Conservation (phyloP, 2,888 invertebrate genomes). For the Alentia gelatinosa region DNA sequence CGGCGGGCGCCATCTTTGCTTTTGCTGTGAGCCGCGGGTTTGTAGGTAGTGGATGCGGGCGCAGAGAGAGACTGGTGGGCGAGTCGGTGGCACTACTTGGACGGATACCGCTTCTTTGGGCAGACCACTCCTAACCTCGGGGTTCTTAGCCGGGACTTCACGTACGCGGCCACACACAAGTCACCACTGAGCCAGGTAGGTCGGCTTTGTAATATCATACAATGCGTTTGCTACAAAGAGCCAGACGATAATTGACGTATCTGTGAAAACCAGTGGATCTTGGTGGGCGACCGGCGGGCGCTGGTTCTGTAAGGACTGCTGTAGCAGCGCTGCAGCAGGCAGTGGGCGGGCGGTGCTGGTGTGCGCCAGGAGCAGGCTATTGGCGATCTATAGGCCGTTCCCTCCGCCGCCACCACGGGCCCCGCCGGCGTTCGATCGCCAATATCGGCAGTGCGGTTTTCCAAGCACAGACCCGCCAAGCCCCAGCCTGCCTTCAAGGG, state of each 20-base stretch:
- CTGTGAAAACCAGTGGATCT: background rate
- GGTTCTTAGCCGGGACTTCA: background rate
- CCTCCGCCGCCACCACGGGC: background rate
- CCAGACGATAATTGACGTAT: too few species aligned
- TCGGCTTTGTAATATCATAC: too few species aligned
- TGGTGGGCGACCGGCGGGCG: background rate
- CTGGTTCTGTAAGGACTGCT: background rate
- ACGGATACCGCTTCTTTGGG: background rate
- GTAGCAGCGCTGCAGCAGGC: background rate
- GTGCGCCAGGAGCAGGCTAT: background rate
- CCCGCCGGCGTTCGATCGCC: background rate
- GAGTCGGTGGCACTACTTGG: background rate
- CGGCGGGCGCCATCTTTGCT: background rate
- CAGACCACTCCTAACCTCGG: background rate
- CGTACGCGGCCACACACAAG: background rate
- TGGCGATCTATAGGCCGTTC: background rate
- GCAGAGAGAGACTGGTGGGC: background rate
- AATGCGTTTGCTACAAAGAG: too few species aligned
- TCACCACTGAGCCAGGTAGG: conserved; percentile 4
- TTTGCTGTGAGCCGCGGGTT: background rate
- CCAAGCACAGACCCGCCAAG: background rate
- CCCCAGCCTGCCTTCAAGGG: background rate
- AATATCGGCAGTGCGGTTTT: background rate
- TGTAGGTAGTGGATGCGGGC: background rate
- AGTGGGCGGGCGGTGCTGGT: background rate